Evolutionary conservation across 1,140 invertebrate genomes (phyloP), one percentile per base, ranked within the genome.

Genomic region (Apolygus lucorum): DNA sequence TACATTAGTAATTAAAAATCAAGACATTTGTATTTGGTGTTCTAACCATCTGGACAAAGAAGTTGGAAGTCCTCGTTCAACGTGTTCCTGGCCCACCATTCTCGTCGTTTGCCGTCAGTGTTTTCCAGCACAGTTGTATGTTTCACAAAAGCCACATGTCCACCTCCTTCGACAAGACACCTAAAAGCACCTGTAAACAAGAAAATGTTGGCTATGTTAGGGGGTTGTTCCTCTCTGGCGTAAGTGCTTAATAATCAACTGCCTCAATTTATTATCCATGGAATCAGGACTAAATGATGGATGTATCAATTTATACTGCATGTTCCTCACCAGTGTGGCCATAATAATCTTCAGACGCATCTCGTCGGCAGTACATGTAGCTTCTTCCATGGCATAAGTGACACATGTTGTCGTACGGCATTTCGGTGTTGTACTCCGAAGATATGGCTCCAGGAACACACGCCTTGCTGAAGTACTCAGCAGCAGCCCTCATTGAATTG

Each of bases 91-190:
- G 95, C 92, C 96, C 96, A 99, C 82, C 86, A 92, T 76, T 95
- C 92, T 69, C 85, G 84, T 42, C 95, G 87, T 70, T 95, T 88
- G 0, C 95, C 94, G 73, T 92, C 93, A 0, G 92, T 91, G 76
- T 93, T 96, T 78, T 96, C 94, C 25, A 86, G 84, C 0, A 96
- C 91, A 0, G 95, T 95, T 0, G 92, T 92, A 78, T 94, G 91
- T 72, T 95, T 92, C 0, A 96, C 90, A 79, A 98, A 98, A 0
- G 96, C 95, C 17, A 98, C 93, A 78, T 98, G 87, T 1, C 94
- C 96, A 17, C 93, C 93, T 14, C 93, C 93, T 81, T 98, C 96
- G 0, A 96, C 91, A 34, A 99, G 83, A 78, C 95, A 98, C 63
- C 94, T 82, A 71, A 98, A 89, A 0, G 95, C 93, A 65, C 95